Conservation (phyloP, 2,888 invertebrate species). For the Ellobium chinense region DNA sequence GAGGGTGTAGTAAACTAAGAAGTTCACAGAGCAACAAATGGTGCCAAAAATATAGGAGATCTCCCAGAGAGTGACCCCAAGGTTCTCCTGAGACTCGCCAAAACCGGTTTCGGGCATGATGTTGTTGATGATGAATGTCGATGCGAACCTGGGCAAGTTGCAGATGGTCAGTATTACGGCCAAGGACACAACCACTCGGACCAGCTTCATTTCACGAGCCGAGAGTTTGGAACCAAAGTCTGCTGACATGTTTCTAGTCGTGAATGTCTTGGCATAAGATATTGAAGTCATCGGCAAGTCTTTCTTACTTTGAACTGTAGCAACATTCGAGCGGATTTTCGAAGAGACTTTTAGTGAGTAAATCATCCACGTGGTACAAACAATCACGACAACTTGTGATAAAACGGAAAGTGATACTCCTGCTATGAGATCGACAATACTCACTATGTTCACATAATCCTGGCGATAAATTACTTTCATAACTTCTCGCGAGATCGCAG, state of each 20-base stretch:
- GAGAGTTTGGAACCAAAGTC: too few species aligned
- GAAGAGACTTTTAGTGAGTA: background rate
- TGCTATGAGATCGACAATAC: too few species aligned
- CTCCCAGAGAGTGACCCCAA: background rate
- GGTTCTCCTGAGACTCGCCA: background rate
- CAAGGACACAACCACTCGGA: background rate
- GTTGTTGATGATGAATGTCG: background rate
- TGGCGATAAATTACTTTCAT: too few species aligned
- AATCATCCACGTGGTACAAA: background rate
- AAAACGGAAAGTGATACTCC: too few species aligned
- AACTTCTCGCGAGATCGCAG: too few species aligned
- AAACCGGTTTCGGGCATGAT: background rate
- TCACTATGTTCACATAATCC: too few species aligned
- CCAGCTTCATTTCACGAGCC: background rate
- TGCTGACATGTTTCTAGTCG: too few species aligned
- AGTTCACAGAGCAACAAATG: background rate
- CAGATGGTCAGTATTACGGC: background rate
- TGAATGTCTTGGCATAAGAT: background rate
- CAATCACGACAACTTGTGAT: background rate
- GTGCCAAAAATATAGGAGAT: background rate
- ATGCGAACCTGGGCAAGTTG: background rate
- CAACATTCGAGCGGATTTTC: background rate
- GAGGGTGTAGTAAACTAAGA: background rate
- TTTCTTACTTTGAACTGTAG: too few species aligned
- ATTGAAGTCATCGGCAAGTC: background rate